Conservation (phyloP, 2,888 invertebrate genomes). For the Drosophila sordidapex region DNA sequence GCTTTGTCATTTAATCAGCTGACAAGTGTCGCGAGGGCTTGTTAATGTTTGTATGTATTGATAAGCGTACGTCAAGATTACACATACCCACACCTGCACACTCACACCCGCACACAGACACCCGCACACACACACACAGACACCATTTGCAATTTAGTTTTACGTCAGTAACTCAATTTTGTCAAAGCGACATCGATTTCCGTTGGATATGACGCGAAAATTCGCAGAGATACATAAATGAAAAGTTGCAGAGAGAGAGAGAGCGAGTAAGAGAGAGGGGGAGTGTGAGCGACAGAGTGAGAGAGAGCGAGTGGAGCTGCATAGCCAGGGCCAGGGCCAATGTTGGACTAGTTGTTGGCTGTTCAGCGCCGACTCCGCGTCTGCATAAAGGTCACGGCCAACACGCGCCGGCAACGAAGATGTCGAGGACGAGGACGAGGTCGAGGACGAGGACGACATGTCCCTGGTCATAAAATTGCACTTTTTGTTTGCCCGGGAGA, state of each 20-base stretch:
- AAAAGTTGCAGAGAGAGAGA: conserved; percentile 25
- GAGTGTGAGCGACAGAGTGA: background rate
- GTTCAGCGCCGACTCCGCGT: conserved; percentile 69
- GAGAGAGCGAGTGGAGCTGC: conserved; percentile 17
- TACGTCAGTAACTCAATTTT: conserved; percentile 65
- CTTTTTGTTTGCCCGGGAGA: conserved; percentile 8
- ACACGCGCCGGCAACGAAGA: conserved; percentile 15
- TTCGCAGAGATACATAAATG: conserved; percentile 28
- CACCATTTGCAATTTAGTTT: conserved; percentile 41
- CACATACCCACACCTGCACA: conserved; percentile 21
- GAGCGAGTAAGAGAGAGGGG: background rate
- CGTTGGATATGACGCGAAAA: conserved; percentile 63
- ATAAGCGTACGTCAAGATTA: conserved; percentile 61
- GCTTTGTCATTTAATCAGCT: conserved; percentile 51
- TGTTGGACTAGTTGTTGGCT: conserved; percentile 58
- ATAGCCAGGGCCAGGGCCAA: conserved; percentile 35
- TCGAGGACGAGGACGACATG: background rate
- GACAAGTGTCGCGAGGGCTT: conserved; percentile 39
- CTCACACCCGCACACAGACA: conserved; percentile 4
- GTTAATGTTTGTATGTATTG: conserved; percentile 33
- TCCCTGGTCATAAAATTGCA: conserved; percentile 9
- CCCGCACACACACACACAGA: background rate
- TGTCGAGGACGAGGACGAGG: background rate
- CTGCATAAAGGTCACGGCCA: conserved; percentile 74
- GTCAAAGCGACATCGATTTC: conserved; percentile 71